A percentile compares a stretch with the other conserved stretches of the same genome.
phyloP scores from a whole-genome alignment of 2,113 vertebrate genomes.

The Pithys albifrons region DNA sequence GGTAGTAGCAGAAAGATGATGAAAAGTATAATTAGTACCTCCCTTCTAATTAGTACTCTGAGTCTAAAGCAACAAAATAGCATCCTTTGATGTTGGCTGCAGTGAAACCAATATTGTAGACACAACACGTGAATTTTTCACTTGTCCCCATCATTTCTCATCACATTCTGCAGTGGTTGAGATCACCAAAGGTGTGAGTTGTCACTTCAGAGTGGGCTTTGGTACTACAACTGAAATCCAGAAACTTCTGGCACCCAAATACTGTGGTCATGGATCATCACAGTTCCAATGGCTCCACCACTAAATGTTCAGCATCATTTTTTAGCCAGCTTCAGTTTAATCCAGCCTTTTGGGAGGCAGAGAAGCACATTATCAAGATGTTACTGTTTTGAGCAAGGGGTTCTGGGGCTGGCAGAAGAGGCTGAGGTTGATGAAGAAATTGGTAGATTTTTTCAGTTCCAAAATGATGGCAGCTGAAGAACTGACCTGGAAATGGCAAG shows the following conservation, averaged over 20 bases:
- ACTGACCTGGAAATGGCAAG: background rate
- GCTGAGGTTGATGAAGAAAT: background rate
- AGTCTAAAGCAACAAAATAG: background rate
- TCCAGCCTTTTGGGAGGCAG: background rate
- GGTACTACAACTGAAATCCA: background rate
- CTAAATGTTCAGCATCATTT: background rate
- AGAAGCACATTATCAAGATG: background rate
- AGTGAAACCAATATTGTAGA: background rate
- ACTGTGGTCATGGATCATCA: fast-evolving
- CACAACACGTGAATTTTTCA: background rate
- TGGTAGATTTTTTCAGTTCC: background rate
- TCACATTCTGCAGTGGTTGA: background rate
- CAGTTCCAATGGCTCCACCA: background rate
- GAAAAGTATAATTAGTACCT: background rate
- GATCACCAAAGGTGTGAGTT: background rate
- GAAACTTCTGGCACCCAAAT: background rate
- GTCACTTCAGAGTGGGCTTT: background rate
- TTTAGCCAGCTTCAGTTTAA: background rate
- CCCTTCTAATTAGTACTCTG: background rate
- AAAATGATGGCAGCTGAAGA: background rate
- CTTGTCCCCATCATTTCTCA: background rate
- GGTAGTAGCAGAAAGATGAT: background rate
- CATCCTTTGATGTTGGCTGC: background rate
- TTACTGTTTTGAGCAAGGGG: background rate
- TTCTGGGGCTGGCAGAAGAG: background rate